Evolutionary conservation across 2,797 vertebrate genomes (phyloP).

Genomic region (Etheostoma nigrum): DNA sequence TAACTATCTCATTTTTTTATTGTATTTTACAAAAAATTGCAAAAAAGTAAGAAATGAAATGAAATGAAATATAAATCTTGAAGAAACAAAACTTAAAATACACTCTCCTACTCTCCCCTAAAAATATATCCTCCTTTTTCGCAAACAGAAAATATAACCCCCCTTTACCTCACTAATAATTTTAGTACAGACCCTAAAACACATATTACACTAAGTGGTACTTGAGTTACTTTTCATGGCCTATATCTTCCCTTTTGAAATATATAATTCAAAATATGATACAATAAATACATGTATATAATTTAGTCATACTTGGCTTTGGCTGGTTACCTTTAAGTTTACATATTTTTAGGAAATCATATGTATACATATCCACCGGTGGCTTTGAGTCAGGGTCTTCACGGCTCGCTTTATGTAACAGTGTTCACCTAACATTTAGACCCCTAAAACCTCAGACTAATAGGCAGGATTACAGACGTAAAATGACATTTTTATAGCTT

Average conservation of each 20-base stretch:
- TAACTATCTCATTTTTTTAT: background rate
- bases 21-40: background rate
- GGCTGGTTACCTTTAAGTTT: background rate
- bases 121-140: background rate
- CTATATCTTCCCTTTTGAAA: background rate
- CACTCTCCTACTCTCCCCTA: background rate
- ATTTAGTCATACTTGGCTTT: background rate
- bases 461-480: constrained; percentile 85
- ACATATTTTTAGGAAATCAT: background rate
- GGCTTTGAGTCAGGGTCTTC: constrained; percentile 33
- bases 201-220: background rate
- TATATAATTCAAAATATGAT: background rate
- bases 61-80: background rate
- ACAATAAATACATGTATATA: background rate
- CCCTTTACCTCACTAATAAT: background rate
- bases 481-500: constrained; percentile 85
- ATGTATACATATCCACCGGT: background rate
- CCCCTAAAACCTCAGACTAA: constrained; percentile 83
- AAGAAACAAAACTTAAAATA: background rate
- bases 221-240: background rate
- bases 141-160: background rate
- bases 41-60: too few relatives aligned
- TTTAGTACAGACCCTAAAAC: background rate
- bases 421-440: constrained; percentile 74
- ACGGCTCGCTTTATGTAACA: constrained; percentile 63